Evolutionary conservation across 2,113 vertebrate genomes (phyloP), one percentile per base, ranked within the genome.

Genomic region (Penelope pileata): DNA sequence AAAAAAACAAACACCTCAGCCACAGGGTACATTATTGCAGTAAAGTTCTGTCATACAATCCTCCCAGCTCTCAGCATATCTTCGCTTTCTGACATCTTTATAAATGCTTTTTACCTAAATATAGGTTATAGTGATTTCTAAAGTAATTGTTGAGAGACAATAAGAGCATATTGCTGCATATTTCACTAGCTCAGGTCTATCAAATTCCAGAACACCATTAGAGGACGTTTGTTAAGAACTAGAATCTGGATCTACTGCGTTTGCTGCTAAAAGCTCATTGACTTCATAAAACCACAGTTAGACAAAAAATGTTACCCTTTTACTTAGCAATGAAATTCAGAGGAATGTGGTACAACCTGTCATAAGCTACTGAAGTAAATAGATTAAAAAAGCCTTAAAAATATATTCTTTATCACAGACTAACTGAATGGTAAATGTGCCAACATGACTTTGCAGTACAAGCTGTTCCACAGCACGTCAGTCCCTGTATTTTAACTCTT

Each of bases 21-120:
- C 84, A 79, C 73, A 51, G 81, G 80, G 94, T 47, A 94, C 86
- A 80, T 56, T 86, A 23, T 59, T 94, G 79, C 83, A 81, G 54
- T 56, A 95, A 96, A 95, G 68, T 30, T 67, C 64, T 58, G 72
- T 51, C 81, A 96, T 88, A 50, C 77, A 45, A 69, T 8, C 78
- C 50, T 29, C 70, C 54, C 16, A 42, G 36, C 19, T 74, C 59
- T 83, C 5, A 2, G 16, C 47, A 51, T 3, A 80, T 53, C n/a
- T 90, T 77, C 50, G 42, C 10, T 81, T 90, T 66, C 51, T 77
- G 45, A 80, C 15, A 51, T 51, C 54, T 88, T 80, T 80, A 76
- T n/a, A 83, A 82, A 66, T 27, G 15, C 2, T 40, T 21, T 60
- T 54, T 87, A 38, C 32, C 63, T 64, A 78, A 67, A 75, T 30